Evolutionary conservation across 2,888 invertebrate species (phyloP).

Genomic region (Heliconius sara): DNA sequence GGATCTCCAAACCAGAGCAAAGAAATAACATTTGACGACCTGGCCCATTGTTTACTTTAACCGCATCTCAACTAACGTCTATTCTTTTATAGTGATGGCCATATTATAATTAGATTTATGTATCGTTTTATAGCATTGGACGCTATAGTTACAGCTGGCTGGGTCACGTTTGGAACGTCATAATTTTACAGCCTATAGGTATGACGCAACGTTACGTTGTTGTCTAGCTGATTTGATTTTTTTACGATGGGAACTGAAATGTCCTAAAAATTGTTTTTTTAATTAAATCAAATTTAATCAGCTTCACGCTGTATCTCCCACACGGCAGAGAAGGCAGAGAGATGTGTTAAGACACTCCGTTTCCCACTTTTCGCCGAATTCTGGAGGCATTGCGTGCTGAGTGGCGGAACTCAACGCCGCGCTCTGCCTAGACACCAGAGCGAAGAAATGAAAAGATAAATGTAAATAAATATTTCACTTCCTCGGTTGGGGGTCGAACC

Average conservation of each 20-base stretch:
- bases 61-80: constrained; percentile 51
- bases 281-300: no score
- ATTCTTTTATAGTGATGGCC: constrained; percentile 48
- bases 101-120: constrained; percentile 76
- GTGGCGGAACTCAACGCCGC: no score
- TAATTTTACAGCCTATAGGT: constrained; percentile 59
- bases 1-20: no score
- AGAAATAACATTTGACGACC: constrained; percentile 25
- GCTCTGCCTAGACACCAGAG: no score
- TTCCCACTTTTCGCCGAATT: no score
- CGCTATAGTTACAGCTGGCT: constrained; percentile 68
- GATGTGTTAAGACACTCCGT: no score
- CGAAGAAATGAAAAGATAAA: no score
- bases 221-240: background rate
- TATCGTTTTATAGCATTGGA: constrained; percentile 75
- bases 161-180: constrained; percentile 57
- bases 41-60: constrained; percentile 49
- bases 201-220: constrained; percentile 43
- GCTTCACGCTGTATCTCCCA: no score
- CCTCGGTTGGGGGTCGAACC: no score
- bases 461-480: no score
- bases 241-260: constrained; percentile 3
- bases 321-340: no score
- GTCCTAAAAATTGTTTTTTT: background rate
- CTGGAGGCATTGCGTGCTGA: no score